Base-by-base conservation (phyloP, 2,797 vertebrate species). In the Mormyrops attenuatus region DNA sequence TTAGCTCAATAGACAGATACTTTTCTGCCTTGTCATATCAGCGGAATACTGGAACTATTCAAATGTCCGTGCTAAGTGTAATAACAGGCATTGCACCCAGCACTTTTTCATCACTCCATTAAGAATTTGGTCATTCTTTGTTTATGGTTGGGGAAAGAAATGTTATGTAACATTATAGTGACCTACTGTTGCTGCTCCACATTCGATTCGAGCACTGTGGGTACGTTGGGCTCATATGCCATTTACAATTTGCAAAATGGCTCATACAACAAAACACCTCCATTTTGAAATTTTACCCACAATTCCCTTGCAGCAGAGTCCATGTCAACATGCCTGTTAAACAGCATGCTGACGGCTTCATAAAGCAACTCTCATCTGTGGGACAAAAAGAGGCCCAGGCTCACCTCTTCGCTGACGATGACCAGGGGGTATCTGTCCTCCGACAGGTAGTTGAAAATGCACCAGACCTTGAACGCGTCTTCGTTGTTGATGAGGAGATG, bases 381-480 rank as follows among this genome's bases (percentile, higher is more conserved):
- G 20, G 22, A 47, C 44, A n/a, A 88, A 44, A 26, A 84, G 47
- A 73, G 22, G 20, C 49, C 44, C 60, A 2, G 4, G n/a, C 96
- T 96, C 95, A 97, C 97, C 96, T 97, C 97, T 89, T 97, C 97
- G 2, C 96, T 95, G 22, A 97, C 96, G 89, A 97, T 96, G 93
- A 96, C 92, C 90, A 97, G 92, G 50, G 97, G 97, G 90, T 97
- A 97, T 88, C 95, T 96, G 93, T 97, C 96, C 89, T 97, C 97
- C 1, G 96, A 96, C 90, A 97, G 94, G 93, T 97, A 97, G 95
- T 97, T 97, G 94, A 97, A 97, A 92, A 97, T 96, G 92, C 96
- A 96, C 97, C 97, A 97, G 30, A 97, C 92, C 94, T 97, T 96
- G 93, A 97, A 96, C n/a, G 96, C 94, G 38, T 97, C 96, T 88